Evolutionary conservation across 2,113 vertebrate genomes (phyloP), one percentile per base, ranked within the genome.

Genomic region (Eurypyga helias): DNA sequence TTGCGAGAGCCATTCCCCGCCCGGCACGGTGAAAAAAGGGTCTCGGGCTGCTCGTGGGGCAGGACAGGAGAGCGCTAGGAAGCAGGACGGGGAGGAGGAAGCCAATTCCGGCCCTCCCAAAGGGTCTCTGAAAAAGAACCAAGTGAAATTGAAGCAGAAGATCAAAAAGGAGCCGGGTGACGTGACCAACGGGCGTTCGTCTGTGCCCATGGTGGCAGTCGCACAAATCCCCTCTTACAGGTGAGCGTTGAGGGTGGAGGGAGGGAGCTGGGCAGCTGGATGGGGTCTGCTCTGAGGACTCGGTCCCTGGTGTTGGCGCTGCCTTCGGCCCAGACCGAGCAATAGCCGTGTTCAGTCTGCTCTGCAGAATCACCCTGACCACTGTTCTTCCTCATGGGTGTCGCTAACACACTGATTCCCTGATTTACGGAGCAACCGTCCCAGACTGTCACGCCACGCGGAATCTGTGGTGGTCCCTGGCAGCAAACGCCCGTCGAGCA

Each of bases 161-260:
- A 98, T 98, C 92, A 99, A 99, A 96, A 99, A 99, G 67, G 96
- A 98, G 88, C 96, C 96, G 36, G 76, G 97, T 67, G 98, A 98
- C 4, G 73, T 97, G 41, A 69, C 95, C 49, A 94, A 91, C 17
- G 97, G 90, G n/a, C 94, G 85, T 6, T 97, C 96, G 0, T 89
- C 98, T 43, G 55, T 97, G 66, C 99, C 99, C 2, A 72, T 99
- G 96, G 97, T 99, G 95, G 81, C 97, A 3, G 98, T 99, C 25
- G 86, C 99, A 51, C 99, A 99, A 93, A 99, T 99, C 92, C 99
- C 99, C 17, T 98, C 98, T 67, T 99, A 98, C 98, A 99, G 99
- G 99, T 99, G 83, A 96, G 98, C 65, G 52, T 13, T n/a, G 41
- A 10, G 15, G 33, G 23, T 54, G 77, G 52, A 48, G 67, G 43